Conservation (phyloP, 1,140 invertebrate genomes). For the Maconellicoccus hirsutus region DNA sequence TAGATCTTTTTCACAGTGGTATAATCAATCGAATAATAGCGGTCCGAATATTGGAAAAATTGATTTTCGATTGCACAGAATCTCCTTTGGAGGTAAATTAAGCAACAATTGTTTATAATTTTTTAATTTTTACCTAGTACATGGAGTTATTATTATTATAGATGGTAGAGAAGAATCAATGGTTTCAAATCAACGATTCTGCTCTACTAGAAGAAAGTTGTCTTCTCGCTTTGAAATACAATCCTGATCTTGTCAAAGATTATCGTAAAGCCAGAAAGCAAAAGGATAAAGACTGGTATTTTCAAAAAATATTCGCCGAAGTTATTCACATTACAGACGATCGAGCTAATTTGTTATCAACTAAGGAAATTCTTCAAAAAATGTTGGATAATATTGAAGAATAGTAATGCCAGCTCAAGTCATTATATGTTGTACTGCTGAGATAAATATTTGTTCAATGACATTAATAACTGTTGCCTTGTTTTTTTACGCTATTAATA, state of each 20-base stretch:
- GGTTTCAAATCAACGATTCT: conserved; percentile 1
- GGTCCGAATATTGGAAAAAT: conserved; percentile 41
- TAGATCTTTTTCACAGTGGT: conserved; percentile 44
- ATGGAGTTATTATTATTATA: neutral
- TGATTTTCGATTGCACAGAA: conserved; percentile 36
- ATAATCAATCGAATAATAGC: conserved; percentile 48
- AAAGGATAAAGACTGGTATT: neutral
- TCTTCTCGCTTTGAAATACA: neutral
- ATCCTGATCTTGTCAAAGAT: neutral
- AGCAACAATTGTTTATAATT: no score
- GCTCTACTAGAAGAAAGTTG: neutral
- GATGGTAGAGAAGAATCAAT: conserved; percentile 4
- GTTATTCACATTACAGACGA: neutral
- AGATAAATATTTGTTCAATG: no score
- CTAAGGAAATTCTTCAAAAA: neutral
- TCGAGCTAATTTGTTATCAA: neutral
- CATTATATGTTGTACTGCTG: no score
- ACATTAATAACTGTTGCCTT: no score
- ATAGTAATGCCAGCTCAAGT: no score
- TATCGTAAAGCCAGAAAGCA: neutral
- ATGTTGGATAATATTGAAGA: neutral
- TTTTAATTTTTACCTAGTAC: no score
- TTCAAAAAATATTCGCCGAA: neutral
- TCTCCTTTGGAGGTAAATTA: conserved; percentile 36
- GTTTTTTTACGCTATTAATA: no score